Base-by-base conservation (phyloP, 2,113 vertebrate genomes). In the Marmota monax region DNA sequence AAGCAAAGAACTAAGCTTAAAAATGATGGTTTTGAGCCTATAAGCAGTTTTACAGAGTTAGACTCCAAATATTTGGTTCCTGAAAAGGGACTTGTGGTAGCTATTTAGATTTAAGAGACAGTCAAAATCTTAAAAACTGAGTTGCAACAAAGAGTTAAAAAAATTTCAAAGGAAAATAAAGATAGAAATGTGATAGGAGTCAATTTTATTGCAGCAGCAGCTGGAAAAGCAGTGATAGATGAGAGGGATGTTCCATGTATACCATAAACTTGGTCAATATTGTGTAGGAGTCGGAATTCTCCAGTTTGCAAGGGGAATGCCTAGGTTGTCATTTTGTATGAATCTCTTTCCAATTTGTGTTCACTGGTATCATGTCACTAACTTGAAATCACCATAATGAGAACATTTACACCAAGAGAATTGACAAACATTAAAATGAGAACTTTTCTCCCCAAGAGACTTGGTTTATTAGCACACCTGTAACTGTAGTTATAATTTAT, bases 1-100 rank as follows among this genome's bases (percentile, higher is more conserved):
- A 96, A 34, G 11, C 32, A 84, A 92, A 58, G 45, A 72, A 65
- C 39, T 2, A 80, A 97, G 42, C 16, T 58, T 65, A 95, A 90
- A n/a, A 90, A 79, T 39, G 4, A n/a, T 77, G 4, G 1, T 48
- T 37, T 27, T 92, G 58, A 74, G 5, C 1, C 58, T 65, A 69
- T 67, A 65, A 76, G 32, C 6, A 74, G 17, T 90, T 48, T 58
- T 73, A 61, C 6, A 90, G 0, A 79, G 25, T 5, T 58, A 53
- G 1, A 34, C 18, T 1, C 84, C 16, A 77, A 51, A 51, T 58
- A 4, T 23, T 84, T 79, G 8, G 1, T 63, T 67, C 56, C 34
- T 76, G 4, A 56, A 83, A 82, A 58, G 17, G 17, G 7, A 90
- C 9, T 78, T 9, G 67, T 10, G 14, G 25, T 67, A 56, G 80